Percentiles rank a stretch among this genome's conserved stretches.
phyloP scores from a whole-genome alignment of 2,797 vertebrate genomes.

The Microctenopoma steveboyesi region DNA sequence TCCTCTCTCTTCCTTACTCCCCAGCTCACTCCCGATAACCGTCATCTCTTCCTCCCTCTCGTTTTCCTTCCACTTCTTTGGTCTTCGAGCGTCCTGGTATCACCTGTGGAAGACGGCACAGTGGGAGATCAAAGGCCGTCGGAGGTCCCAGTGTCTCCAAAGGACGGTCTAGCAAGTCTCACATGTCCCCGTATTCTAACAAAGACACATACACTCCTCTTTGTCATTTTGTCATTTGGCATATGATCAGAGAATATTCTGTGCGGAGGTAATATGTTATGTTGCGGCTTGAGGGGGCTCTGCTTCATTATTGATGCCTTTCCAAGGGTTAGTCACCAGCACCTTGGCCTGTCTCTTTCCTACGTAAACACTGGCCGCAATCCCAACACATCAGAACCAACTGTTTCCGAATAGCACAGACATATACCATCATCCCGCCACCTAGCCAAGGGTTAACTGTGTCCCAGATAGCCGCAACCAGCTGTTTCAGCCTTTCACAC shows the following conservation, averaged over 20 bases:
- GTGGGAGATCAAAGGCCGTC: slow-evolving; percentile 64
- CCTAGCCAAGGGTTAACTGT: slow-evolving; percentile 70
- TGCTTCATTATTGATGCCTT: slow-evolving; percentile 67
- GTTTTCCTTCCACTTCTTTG: slow-evolving; percentile 23
- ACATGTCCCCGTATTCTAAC: slow-evolving; percentile 32
- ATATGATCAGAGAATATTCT: slow-evolving; percentile 67
- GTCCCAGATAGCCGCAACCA: slow-evolving; percentile 73
- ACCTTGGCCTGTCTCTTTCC: slow-evolving; percentile 54
- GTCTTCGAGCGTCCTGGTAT: slow-evolving; percentile 22
- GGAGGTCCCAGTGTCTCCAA: slow-evolving; percentile 36
- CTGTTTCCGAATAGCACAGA: slow-evolving; percentile 36
- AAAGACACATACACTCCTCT: slow-evolving; percentile 42
- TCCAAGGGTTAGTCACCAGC: slow-evolving; percentile 67
- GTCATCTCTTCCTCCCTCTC: slow-evolving; percentile 8
- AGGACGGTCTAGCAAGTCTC: slow-evolving; percentile 47
- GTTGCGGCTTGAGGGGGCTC: slow-evolving; percentile 54
- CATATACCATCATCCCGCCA: slow-evolving; percentile 31
- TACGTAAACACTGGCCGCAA: slow-evolving; percentile 58
- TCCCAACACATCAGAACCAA: slow-evolving; percentile 55
- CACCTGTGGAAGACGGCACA: slow-evolving; percentile 39
- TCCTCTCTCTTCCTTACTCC: slow-evolving; percentile 20
- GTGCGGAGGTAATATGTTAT: slow-evolving; percentile 64
- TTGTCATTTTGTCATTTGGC: slow-evolving; percentile 78
- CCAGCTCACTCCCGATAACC: slow-evolving; percentile 39
- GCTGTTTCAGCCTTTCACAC: slow-evolving; percentile 77